Percentiles rank a stretch among this genome's conserved stretches.
These are phyloP conservation scores for Mastomys coucha DNA, from an alignment of 2,113 vertebrate species.

Conservation along the genomic window DNA sequence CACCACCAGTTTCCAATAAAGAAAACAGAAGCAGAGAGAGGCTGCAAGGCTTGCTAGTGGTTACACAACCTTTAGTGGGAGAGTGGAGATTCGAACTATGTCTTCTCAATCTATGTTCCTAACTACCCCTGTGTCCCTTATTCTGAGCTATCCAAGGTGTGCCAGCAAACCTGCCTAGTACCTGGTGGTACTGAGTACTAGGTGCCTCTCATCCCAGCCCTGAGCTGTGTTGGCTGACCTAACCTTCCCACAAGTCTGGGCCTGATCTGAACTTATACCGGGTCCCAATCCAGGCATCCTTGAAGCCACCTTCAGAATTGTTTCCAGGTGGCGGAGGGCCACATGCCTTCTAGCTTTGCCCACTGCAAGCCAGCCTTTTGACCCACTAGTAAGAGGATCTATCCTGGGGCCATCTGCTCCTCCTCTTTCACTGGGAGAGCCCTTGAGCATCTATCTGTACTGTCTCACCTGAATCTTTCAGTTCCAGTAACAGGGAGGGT, in stretches of 20 bases:
- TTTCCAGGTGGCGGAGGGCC: not conserved
- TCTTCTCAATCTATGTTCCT: not conserved
- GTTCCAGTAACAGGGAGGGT: not conserved
- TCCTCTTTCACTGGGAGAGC: not conserved
- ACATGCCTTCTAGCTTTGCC: not conserved
- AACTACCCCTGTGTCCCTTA: fast-evolving
- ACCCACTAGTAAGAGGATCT: not conserved
- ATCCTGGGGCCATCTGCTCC: not conserved
- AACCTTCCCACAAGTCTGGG: not conserved
- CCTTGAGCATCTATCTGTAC: not conserved
- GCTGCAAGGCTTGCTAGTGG: not conserved
- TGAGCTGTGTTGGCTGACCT: not conserved
- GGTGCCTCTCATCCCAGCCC: too few species aligned
- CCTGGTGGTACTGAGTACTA: not conserved
- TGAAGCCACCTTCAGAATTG: not conserved
- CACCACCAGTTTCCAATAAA: not conserved
- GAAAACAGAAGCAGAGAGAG: not conserved
- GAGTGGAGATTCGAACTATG: not conserved
- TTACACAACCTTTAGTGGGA: not conserved
- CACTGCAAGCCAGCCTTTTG: not conserved
- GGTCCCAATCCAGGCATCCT: not conserved
- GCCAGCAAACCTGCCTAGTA: fast-evolving
- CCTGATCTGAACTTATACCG: not conserved
- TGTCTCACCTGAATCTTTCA: not conserved
- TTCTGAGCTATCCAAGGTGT: not conserved